A percentile compares a stretch with the other conserved stretches of the same genome.
phyloP scores from a whole-genome alignment of 1,140 invertebrate genomes.

The Drosophila takahashii region DNA sequence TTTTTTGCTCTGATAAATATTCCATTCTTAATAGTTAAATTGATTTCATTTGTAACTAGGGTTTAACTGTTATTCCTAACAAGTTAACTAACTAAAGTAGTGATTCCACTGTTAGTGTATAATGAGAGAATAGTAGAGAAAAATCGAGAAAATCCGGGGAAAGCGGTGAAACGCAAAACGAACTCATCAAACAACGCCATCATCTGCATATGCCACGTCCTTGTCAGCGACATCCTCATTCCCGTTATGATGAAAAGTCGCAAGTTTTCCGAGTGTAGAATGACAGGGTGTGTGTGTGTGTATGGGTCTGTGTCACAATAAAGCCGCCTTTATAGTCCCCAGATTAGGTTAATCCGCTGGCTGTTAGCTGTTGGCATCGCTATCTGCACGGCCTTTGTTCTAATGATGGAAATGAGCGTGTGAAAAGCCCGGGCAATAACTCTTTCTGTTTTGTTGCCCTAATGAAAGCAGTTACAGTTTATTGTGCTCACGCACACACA shows the following conservation, averaged over 20 bases:
- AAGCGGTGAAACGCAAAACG: constrained; percentile 48
- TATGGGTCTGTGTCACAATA: constrained; percentile 54
- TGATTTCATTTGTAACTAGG: no score
- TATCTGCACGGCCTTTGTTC: constrained; percentile 70
- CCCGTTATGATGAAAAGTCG: constrained; percentile 73
- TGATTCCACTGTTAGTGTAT: background rate
- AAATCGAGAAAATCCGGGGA: background rate
- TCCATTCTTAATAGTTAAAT: no score
- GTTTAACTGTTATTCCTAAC: no score
- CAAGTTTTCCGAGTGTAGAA: constrained; percentile 48
- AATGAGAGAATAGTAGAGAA: background rate
- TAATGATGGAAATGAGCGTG: constrained; percentile 77
- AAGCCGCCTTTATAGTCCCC: constrained; percentile 76
- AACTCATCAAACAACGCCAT: constrained; percentile 77
- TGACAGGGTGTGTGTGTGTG: background rate
- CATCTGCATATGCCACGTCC: constrained; percentile 74
- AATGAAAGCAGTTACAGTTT: constrained; percentile 78
- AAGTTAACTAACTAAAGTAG: background rate
- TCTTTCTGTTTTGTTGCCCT: constrained; percentile 64
- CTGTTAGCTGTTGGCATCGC: constrained; percentile 68
- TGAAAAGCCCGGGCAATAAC: constrained; percentile 74
- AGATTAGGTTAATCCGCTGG: constrained; percentile 79
- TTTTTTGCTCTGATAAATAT: no score
- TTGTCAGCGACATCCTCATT: constrained; percentile 42
- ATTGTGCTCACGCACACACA: constrained; percentile 51